These are phyloP conservation scores for Saguinus midas DNA, from an alignment of 2,113 vertebrate genomes.

Conservation along the genomic window DNA sequence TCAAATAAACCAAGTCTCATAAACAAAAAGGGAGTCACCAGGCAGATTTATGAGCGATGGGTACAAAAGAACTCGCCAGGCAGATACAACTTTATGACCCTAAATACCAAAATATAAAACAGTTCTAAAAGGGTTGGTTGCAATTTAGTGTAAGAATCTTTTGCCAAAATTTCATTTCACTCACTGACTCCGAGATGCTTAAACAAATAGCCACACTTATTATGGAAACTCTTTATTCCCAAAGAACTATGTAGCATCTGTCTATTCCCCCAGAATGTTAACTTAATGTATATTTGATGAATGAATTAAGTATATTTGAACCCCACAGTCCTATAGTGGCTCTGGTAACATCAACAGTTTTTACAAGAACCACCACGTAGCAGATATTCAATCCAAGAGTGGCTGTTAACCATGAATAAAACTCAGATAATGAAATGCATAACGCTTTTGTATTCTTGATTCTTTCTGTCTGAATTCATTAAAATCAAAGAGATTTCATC, in stretches of 20 bases:
- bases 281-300: not conserved
- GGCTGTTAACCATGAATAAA: not conserved
- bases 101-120: not conserved
- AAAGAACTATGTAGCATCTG: not conserved
- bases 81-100: not conserved
- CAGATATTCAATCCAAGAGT: not conserved
- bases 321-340: not conserved
- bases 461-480: slow-evolving; percentile 53
- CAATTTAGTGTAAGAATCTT: not conserved
- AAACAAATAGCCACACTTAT: not conserved
- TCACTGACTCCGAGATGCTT: not conserved
- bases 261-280: not conserved
- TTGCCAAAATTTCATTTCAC: not conserved
- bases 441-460: slow-evolving; percentile 48
- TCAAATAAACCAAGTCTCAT: not conserved
- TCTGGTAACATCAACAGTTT: not conserved
- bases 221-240: not conserved
- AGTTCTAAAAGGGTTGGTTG: not conserved
- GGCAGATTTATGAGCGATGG: not conserved
- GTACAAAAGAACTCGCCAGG: not conserved
- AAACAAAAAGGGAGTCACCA: not conserved
- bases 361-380: slow-evolving; percentile 31
- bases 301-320: not conserved
- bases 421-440: not conserved
- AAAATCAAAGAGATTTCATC: slow-evolving; percentile 49